These are phyloP conservation scores for Apis cerana DNA, from an alignment of 1,140 invertebrate species.

Conservation along the genomic window DNA sequence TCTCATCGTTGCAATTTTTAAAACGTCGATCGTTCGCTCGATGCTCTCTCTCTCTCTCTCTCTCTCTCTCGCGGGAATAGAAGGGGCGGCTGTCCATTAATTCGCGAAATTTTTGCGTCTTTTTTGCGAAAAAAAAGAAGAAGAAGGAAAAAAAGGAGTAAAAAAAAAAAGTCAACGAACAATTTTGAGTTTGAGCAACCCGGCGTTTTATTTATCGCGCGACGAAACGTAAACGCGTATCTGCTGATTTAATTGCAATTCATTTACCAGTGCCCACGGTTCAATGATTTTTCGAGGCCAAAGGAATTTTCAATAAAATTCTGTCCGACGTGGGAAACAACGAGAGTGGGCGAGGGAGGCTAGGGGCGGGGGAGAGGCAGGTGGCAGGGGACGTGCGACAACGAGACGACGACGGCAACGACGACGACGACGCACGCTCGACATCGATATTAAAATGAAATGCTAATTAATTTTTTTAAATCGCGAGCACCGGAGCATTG, in stretches of 20 bases:
- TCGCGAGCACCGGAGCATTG: neutral
- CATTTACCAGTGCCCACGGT: neutral
- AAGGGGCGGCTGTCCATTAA: neutral
- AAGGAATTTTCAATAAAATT: slow-evolving; percentile 33
- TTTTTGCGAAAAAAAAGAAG: neutral
- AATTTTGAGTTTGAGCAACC: neutral
- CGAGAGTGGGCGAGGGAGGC: neutral
- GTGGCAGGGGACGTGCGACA: no score
- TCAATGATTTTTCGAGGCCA: neutral
- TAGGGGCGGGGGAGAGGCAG: neutral
- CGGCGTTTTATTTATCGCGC: neutral
- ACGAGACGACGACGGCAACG: no score
- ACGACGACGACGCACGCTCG: neutral
- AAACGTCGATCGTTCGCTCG: neutral
- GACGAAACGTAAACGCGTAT: slow-evolving; percentile 7
- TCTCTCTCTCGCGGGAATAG: neutral
- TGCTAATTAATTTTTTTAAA: slow-evolving; percentile 45
- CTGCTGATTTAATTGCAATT: slow-evolving; percentile 23
- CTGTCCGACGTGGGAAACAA: neutral
- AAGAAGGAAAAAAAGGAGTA: neutral
- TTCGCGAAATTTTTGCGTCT: neutral
- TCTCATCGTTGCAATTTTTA: slow-evolving; percentile 20
- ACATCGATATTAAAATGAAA: slow-evolving; percentile 33
- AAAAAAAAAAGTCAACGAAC: neutral
- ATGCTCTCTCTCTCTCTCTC: neutral